A percentile compares a stretch with the other conserved stretches of the same genome.
Evolutionary conservation across 2,888 invertebrate species (phyloP).

Genomic region (Campoletis raptor): DNA sequence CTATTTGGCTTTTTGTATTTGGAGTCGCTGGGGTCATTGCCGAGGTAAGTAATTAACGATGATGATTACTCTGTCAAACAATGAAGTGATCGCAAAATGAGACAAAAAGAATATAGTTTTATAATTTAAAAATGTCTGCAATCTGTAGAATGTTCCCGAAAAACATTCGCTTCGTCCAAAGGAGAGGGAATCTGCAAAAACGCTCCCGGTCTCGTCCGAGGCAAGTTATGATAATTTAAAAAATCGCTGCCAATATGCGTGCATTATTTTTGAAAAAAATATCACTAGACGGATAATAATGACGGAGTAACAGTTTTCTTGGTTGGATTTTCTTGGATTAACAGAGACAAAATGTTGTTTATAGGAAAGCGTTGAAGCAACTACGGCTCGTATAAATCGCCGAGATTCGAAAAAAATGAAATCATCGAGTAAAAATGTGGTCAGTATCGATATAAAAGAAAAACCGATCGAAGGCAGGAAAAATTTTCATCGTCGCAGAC

Average conservation of each 20-base stretch:
- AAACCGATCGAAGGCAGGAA: background rate
- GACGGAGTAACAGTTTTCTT: background rate
- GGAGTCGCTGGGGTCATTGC: background rate
- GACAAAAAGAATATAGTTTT: too few species aligned
- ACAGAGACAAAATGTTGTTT: background rate
- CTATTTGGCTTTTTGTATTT: slow-evolving; percentile 3
- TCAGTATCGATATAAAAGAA: background rate
- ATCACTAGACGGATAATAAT: too few species aligned
- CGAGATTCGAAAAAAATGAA: background rate
- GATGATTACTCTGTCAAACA: background rate
- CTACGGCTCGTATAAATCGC: background rate
- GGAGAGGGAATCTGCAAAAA: background rate
- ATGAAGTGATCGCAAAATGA: background rate
- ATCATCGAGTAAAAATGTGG: background rate
- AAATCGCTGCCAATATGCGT: background rate
- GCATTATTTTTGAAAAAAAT: too few species aligned
- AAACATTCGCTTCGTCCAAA: background rate
- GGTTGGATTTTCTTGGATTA: background rate
- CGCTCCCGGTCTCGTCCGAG: background rate
- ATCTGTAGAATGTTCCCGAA: background rate
- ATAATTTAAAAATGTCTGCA: background rate
- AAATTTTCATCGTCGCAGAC: background rate
- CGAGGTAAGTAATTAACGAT: background rate
- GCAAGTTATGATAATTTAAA: background rate
- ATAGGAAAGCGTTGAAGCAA: background rate